Evolutionary conservation across 2,888 invertebrate genomes (phyloP).

Genomic region (Diarsia mendica): DNA sequence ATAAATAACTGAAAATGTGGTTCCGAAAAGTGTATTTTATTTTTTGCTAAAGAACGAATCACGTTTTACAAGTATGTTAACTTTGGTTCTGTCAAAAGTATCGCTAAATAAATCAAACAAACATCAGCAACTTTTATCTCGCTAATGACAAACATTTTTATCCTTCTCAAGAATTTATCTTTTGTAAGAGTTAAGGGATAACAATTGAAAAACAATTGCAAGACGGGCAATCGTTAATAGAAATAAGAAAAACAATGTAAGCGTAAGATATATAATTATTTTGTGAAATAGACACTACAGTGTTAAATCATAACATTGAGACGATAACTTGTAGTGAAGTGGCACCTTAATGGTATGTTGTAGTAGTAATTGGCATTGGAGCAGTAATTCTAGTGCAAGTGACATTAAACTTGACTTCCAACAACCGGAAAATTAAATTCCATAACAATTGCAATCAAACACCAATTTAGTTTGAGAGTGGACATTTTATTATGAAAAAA

Average conservation of each 20-base stretch:
- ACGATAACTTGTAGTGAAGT: constrained; percentile 21
- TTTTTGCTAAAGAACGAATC: background rate
- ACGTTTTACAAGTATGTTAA: constrained; percentile 12
- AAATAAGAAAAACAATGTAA: constrained; percentile 42
- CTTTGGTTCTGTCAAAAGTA: background rate
- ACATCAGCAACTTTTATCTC: constrained; percentile 34
- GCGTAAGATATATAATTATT: constrained; percentile 29
- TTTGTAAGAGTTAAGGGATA: constrained; percentile 54
- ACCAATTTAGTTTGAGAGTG: constrained; percentile 8
- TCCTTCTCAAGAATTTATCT: constrained; percentile 50
- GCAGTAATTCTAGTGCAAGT: constrained; percentile 7
- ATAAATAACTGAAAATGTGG: constrained; percentile 19
- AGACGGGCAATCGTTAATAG: constrained; percentile 37
- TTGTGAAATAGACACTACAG: constrained; percentile 9
- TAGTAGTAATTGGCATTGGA: constrained; percentile 1
- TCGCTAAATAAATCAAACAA: constrained; percentile 33
- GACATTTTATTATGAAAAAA: constrained; percentile 23
- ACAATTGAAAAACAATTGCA: constrained; percentile 36
- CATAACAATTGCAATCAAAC: background rate
- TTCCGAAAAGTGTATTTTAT: constrained; percentile 6
- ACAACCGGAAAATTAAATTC: constrained; percentile 32
- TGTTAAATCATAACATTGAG: constrained; percentile 23
- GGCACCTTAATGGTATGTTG: constrained; percentile 2
- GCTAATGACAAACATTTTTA: constrained; percentile 46
- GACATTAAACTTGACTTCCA: constrained; percentile 14